Conservation (phyloP, 2,113 vertebrate species). For the Phyllopteryx taeniolatus region DNA sequence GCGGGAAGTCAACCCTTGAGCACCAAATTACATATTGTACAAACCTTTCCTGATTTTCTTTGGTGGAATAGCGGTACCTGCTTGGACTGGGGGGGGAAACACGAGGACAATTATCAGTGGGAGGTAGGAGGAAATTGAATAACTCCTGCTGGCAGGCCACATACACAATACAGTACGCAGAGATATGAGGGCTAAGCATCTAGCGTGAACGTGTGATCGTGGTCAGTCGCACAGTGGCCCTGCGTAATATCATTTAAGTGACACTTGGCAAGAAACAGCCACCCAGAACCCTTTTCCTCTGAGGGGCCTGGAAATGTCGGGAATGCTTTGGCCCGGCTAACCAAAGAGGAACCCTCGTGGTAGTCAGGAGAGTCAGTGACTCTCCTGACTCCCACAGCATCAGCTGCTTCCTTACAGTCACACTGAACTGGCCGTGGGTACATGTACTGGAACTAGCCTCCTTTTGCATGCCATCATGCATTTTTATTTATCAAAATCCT, state of each 20-base stretch:
- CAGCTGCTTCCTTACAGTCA: slow-evolving; percentile 45
- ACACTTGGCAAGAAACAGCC: slow-evolving; percentile 19
- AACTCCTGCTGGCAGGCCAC: slow-evolving; percentile 11
- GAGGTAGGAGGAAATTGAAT: slow-evolving; percentile 4
- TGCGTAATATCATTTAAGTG: slow-evolving; percentile 37
- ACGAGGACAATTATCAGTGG: slow-evolving; percentile 45
- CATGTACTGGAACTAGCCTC: background rate
- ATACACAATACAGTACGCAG: background rate
- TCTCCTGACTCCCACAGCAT: too few species aligned
- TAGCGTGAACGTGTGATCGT: background rate
- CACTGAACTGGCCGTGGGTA: slow-evolving; percentile 21
- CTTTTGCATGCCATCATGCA: background rate
- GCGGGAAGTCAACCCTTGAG: slow-evolving; percentile 13
- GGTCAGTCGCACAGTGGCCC: slow-evolving; percentile 26
- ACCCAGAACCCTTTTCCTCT: slow-evolving; percentile 27
- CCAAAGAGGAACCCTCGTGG: slow-evolving; percentile 45
- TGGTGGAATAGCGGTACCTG: slow-evolving; percentile 23
- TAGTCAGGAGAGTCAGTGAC: slow-evolving; percentile 55
- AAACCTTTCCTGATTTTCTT: slow-evolving; percentile 66
- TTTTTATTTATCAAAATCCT: background rate
- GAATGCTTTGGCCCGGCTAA: slow-evolving; percentile 34
- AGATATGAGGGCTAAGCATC: slow-evolving; percentile 17
- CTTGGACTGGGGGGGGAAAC: slow-evolving; percentile 41
- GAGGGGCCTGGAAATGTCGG: slow-evolving; percentile 15
- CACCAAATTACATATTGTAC: slow-evolving; percentile 41